Percentiles rank a stretch among this genome's conserved stretches.
Evolutionary conservation across 2,888 invertebrate genomes (phyloP).

Genomic region (Apoderus coryli): DNA sequence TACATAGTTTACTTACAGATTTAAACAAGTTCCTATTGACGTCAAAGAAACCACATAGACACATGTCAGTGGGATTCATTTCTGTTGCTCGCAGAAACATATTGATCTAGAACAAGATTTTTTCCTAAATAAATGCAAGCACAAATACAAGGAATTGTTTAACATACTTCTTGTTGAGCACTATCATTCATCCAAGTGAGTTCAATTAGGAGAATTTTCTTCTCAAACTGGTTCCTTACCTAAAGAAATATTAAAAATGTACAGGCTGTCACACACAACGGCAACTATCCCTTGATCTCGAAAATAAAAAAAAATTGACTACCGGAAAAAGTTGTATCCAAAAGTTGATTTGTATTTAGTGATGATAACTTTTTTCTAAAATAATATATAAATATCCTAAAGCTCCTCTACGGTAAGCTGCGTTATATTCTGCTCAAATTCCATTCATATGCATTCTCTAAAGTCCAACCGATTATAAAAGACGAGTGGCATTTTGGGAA

Average conservation of each 20-base stretch:
- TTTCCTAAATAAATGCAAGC: too few species aligned
- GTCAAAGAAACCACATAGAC: constrained; percentile 57
- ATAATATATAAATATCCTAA: too few species aligned
- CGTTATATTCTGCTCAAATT: too few species aligned
- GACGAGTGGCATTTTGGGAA: too few species aligned
- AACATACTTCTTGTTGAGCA: constrained; percentile 47
- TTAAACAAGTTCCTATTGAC: constrained; percentile 59
- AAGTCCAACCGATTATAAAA: too few species aligned
- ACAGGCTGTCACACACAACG: constrained; percentile 2
- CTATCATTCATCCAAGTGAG: constrained; percentile 64
- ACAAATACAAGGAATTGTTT: background rate
- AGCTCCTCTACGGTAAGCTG: too few species aligned
- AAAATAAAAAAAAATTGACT: too few species aligned
- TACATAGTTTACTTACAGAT: constrained; percentile 47
- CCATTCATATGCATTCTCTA: too few species aligned
- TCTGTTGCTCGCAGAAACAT: constrained; percentile 64
- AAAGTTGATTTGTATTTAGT: too few species aligned
- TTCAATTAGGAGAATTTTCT: constrained; percentile 56
- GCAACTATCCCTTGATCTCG: too few species aligned
- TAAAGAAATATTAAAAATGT: constrained; percentile 24
- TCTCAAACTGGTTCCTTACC: constrained; percentile 58
- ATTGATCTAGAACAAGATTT: constrained; percentile 43
- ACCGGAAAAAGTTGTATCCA: too few species aligned
- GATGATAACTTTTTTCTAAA: too few species aligned
- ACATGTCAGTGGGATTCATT: constrained; percentile 62